Percentiles rank a stretch among this genome's conserved stretches.
Conservation (phyloP, 1,140 invertebrate genomes). For the Drosophila rhopaloa region DNA sequence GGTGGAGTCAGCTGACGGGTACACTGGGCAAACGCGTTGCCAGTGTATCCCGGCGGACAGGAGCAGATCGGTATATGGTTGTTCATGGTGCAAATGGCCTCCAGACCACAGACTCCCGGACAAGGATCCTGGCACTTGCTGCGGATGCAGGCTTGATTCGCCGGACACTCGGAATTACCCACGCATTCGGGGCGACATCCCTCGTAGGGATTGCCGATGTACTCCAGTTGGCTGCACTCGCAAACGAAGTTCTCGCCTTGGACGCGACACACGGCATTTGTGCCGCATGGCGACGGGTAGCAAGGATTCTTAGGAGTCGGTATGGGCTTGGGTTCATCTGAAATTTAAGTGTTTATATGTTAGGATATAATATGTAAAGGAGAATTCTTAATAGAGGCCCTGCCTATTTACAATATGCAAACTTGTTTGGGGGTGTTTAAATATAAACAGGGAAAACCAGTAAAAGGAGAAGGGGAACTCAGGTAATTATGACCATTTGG, state of each 20-base stretch:
- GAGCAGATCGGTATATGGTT: constrained; percentile 89
- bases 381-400: not conserved
- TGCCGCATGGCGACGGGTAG: constrained; percentile 87
- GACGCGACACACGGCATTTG: constrained; percentile 86
- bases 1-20: constrained; percentile 71
- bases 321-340: constrained; percentile 53
- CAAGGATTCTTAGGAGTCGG: constrained; percentile 86
- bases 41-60: constrained; percentile 87
- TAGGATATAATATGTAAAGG: not conserved
- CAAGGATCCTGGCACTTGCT: constrained; percentile 88
- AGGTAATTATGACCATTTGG: too few relatives aligned
- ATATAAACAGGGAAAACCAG: not conserved
- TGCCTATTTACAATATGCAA: constrained; percentile 85
- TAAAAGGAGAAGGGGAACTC: too few relatives aligned
- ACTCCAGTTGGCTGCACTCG: constrained; percentile 85
- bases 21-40: constrained; percentile 90
- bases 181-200: constrained; percentile 87
- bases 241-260: constrained; percentile 85
- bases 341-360: constrained; percentile 73
- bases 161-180: constrained; percentile 87
- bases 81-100: constrained; percentile 88
- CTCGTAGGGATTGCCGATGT: constrained; percentile 86
- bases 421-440: constrained; percentile 26
- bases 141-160: constrained; percentile 86
- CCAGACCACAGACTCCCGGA: constrained; percentile 86